Percentiles rank a stretch among this genome's conserved stretches.
phyloP scores from a whole-genome alignment of 1,140 invertebrate species.

The Antheraea mylitta region DNA sequence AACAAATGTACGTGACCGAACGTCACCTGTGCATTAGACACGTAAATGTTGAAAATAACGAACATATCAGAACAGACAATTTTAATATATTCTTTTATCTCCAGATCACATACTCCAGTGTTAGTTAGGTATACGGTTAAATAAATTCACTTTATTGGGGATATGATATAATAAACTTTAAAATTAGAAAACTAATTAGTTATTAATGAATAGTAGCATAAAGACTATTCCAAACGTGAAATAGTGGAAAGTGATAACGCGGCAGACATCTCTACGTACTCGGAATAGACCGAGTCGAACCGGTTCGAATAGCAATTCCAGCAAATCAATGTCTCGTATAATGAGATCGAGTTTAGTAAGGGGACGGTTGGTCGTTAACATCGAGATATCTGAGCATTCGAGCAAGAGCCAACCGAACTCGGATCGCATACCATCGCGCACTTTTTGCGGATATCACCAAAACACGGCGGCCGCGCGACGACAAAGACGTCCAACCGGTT shows the following conservation, averaged over 20 bases:
- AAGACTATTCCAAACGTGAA: not conserved
- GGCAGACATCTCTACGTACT: constrained; percentile 38
- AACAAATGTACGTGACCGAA: too few relatives aligned
- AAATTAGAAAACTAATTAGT: not conserved
- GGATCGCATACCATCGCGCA: constrained; percentile 54
- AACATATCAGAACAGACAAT: too few relatives aligned
- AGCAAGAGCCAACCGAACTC: constrained; percentile 46
- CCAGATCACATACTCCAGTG: too few relatives aligned
- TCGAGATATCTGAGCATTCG: constrained; percentile 41
- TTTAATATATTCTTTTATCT: too few relatives aligned
- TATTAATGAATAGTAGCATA: not conserved
- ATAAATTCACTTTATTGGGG: too few relatives aligned
- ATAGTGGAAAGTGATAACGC: constrained; percentile 39
- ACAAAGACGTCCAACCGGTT: constrained; percentile 74
- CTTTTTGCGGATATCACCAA: constrained; percentile 74
- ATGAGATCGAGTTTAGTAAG: constrained; percentile 42
- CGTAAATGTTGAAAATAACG: too few relatives aligned
- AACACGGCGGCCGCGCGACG: constrained; percentile 56
- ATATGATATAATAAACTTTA: too few relatives aligned
- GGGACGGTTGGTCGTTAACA: constrained; percentile 41
- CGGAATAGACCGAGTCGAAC: constrained; percentile 43
- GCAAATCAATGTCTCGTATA: constrained; percentile 52
- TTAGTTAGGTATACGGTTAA: too few relatives aligned
- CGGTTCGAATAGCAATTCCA: constrained; percentile 51
- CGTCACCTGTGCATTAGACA: too few relatives aligned